Evolutionary conservation across 2,797 vertebrate genomes (phyloP).

Genomic region (Enteromius fasciolatus): DNA sequence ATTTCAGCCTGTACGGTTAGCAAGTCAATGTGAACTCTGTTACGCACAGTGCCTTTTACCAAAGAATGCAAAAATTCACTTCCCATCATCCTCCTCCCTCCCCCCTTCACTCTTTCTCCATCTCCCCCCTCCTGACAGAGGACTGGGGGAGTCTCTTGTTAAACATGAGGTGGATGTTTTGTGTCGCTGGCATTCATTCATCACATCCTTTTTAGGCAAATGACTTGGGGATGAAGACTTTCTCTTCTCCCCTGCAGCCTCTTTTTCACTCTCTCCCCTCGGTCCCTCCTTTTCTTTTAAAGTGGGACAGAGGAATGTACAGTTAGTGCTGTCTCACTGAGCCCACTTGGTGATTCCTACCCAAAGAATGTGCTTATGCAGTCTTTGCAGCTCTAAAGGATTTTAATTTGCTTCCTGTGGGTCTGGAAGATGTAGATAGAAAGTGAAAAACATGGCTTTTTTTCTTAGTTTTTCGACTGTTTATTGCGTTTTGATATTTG

Average conservation of each 20-base stretch:
- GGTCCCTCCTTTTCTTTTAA: constrained; percentile 37
- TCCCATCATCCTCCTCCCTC: constrained; percentile 13
- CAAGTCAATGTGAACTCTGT: constrained; percentile 50
- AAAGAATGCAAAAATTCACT: constrained; percentile 30
- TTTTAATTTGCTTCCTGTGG: constrained; percentile 24
- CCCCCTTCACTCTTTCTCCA: constrained; percentile 25
- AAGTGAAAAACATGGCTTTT: not conserved
- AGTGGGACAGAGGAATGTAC: constrained; percentile 45
- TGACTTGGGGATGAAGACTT: constrained; percentile 59
- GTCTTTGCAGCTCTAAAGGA: not conserved
- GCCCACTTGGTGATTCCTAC: constrained; percentile 30
- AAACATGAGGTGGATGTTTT: constrained; percentile 64
- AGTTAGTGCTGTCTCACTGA: constrained; percentile 47
- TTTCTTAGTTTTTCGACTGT: not conserved
- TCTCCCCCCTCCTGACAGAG: constrained; percentile 36
- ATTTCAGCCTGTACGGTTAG: constrained; percentile 30
- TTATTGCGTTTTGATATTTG: not conserved
- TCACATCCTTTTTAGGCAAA: constrained; percentile 61
- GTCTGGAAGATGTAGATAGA: not conserved
- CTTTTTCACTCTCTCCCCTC: constrained; percentile 26
- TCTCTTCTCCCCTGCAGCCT: constrained; percentile 46
- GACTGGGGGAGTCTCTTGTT: constrained; percentile 59
- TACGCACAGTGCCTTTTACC: constrained; percentile 48
- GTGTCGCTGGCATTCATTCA: constrained; percentile 62
- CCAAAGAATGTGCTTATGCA: constrained; percentile 42